Evolutionary conservation across 2,797 vertebrate genomes (phyloP).

Genomic region (Gorsachius magnificus): DNA sequence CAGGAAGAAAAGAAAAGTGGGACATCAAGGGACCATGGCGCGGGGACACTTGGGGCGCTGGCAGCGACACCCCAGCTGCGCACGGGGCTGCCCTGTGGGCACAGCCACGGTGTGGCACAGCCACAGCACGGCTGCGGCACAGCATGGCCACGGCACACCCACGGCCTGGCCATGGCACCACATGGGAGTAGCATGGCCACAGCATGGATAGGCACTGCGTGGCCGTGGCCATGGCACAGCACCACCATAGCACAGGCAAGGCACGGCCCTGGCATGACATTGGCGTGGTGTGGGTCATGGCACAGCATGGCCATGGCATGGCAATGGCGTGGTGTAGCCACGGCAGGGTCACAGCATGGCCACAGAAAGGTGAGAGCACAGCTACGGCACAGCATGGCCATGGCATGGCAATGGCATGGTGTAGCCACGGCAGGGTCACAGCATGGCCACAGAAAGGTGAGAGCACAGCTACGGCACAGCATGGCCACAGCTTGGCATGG

Average conservation of each 20-base stretch:
- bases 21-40: not conserved
- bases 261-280: not conserved
- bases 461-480: not conserved
- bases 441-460: no score
- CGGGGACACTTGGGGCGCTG: not conserved
- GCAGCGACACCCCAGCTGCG: not conserved
- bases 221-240: not conserved
- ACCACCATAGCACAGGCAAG: not conserved
- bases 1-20: not conserved
- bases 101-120: rapidly evolving
- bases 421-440: not conserved
- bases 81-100: not conserved
- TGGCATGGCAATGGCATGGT: no score
- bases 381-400: no score
- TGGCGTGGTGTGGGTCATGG: not conserved
- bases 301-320: no score
- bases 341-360: not conserved
- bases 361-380: no score
- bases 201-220: not conserved
- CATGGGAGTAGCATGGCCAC: not conserved
- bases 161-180: not conserved
- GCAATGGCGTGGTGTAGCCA: no score
- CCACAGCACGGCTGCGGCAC: rapidly evolving
- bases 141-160: rapidly evolving
- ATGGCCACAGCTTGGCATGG: not conserved